Percentiles rank a stretch among this genome's conserved stretches.
These are phyloP conservation scores for Zalophus californianus DNA, from an alignment of 2,797 vertebrate species.

Conservation along the genomic window DNA sequence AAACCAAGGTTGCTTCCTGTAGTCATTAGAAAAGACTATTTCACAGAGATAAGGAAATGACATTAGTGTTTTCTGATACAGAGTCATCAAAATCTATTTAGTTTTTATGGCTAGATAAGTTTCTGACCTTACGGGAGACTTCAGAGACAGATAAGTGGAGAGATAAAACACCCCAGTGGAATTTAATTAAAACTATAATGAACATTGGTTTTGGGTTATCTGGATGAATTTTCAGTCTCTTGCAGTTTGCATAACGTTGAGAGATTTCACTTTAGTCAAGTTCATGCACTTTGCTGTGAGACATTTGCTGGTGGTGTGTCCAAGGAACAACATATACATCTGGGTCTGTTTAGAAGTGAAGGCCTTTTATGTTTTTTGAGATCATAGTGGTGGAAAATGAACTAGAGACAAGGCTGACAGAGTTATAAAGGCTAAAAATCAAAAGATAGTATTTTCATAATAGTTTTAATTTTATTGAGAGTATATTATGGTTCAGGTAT, in stretches of 20 bases:
- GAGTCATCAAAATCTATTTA: slow-evolving; percentile 75
- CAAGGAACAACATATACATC: slow-evolving; percentile 3
- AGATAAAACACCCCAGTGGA: slow-evolving; percentile 73
- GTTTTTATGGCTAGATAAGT: slow-evolving; percentile 79
- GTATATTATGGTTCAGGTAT: not conserved
- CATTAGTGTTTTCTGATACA: slow-evolving; percentile 73
- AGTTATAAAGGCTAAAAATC: slow-evolving; percentile 12
- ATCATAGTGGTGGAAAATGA: not conserved
- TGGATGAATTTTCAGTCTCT: slow-evolving; percentile 68
- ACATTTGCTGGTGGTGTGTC: not conserved
- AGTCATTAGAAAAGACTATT: slow-evolving; percentile 63
- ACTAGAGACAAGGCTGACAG: not conserved
- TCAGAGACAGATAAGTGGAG: slow-evolving; percentile 76
- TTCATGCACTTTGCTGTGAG: slow-evolving; percentile 40
- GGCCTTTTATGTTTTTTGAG: not conserved
- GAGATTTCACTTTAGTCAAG: slow-evolving; percentile 61
- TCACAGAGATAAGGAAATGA: slow-evolving; percentile 78
- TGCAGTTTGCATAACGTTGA: slow-evolving; percentile 49
- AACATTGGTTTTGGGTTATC: slow-evolving; percentile 74
- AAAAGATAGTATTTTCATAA: not conserved
- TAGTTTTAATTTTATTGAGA: not conserved
- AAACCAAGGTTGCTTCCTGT: not conserved
- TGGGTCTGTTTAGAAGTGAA: not conserved
- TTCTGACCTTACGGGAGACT: slow-evolving; percentile 71
- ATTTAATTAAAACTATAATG: slow-evolving; percentile 83